Conservation (phyloP, 2,113 vertebrate species). For the Python bivittatus region DNA sequence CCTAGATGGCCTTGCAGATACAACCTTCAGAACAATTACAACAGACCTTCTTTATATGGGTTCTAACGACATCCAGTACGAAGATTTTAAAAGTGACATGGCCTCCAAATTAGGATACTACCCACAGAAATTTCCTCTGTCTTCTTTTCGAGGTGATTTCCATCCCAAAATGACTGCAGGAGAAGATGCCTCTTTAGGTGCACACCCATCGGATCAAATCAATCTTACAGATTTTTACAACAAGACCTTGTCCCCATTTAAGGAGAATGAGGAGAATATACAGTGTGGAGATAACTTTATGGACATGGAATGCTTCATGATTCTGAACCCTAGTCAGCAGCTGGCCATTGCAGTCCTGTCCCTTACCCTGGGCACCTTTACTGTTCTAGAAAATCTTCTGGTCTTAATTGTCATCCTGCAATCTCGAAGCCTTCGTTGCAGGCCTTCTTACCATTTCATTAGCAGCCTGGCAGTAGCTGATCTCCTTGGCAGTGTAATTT, state of each 20-base stretch:
- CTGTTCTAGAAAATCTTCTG: slow-evolving; percentile 94
- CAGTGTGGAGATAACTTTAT: slow-evolving; percentile 99
- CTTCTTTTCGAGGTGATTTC: slow-evolving; percentile 92
- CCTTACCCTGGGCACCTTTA: slow-evolving; percentile 95
- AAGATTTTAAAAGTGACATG: slow-evolving; percentile 82
- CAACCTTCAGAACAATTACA: slow-evolving; percentile 97
- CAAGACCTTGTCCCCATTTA: slow-evolving; percentile 81
- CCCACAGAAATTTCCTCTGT: slow-evolving; percentile 88
- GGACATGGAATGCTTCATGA: slow-evolving; percentile 99
- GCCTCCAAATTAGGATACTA: slow-evolving; percentile 90
- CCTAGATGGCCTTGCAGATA: slow-evolving; percentile 96
- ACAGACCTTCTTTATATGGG: slow-evolving; percentile 93
- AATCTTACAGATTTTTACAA: slow-evolving; percentile 93
- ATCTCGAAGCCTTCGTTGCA: slow-evolving; percentile 92
- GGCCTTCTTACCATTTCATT: slow-evolving; percentile 98
- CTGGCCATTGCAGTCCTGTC: slow-evolving; percentile 92
- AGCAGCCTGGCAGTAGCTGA: slow-evolving; percentile 96
- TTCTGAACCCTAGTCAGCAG: slow-evolving; percentile 96
- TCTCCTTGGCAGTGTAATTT: slow-evolving; percentile 95
- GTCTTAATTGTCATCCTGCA: slow-evolving; percentile 95
- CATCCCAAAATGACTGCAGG: slow-evolving; percentile 88
- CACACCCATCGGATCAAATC: slow-evolving; percentile 83
- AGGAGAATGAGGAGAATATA: slow-evolving; percentile 85
- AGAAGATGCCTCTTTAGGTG: slow-evolving; percentile 82
- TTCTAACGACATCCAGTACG: slow-evolving; percentile 93